Base-by-base conservation (phyloP, 2,797 vertebrate species). In the Mus minutoides region DNA sequence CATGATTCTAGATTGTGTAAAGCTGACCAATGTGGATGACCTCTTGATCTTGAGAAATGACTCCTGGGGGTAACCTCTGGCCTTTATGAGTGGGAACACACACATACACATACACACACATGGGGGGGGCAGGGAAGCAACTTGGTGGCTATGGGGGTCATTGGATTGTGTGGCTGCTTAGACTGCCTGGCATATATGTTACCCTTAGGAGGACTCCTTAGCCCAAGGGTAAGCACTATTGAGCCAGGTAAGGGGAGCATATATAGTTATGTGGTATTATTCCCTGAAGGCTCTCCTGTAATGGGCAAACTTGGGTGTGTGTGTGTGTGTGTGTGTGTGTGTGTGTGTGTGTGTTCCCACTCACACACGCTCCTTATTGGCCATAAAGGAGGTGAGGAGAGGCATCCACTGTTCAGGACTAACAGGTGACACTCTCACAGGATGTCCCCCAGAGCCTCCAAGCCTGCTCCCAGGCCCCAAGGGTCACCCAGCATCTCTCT, bases 401-500 rank as follows among this genome's bases (percentile, higher is more conserved):
- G 11, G 69, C 7, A n/a, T 43, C 26, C 11, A 3, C 46, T 0
- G 1, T 54, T 49, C 46, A 16, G 91, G 49, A 6, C 49, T 77
- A 3, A 2, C 34, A 11, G 29, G 52, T 5, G 34, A 40, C 49
- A 40, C n/a, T 73, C 49, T 21, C 52, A 14, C 0, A 0, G 16
- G 76, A 3, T 21, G 26, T 62, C 73, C 56, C 56, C 78, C 17
- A 2, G 0, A 2, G 43, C 52, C 29, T 52, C 17, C 11, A 40
- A 7, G 34, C 12, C 37, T 0, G 0, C n/a, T 12, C 69, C 29
- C 21, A 21, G 40, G 60, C 3, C 43, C 43, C 60, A 22, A 0
- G 0, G 31, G 17, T 49, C 34, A 87, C 67, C 31, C 2, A 87
- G 67, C n/a, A 54, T 40, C 69, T 26, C 56, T 46, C 79, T 73